Base-by-base conservation (phyloP, 2,113 vertebrate species). In the Rana temporaria region DNA sequence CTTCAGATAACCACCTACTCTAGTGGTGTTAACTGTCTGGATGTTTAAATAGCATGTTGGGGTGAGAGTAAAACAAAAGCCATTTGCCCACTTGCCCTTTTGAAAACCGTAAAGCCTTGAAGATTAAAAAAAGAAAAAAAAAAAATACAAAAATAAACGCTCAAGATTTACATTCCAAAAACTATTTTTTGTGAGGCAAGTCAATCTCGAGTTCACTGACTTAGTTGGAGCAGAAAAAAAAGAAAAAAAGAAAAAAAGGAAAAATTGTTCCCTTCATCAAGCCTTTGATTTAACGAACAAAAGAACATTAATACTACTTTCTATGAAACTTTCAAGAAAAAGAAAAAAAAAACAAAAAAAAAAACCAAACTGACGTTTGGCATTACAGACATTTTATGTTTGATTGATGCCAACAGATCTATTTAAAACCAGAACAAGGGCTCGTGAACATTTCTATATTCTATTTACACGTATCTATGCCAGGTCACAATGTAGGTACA, bases 261-360 rank as follows among this genome's bases (percentile, higher is more conserved):
- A 89, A 91, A 90, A 92, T 92, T 94, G 94, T 94, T 96, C 95
- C 95, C 95, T 96, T 97, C 94, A 95, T 96, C 92, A 94, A 91
- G 94, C 91, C 90, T 93, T 90, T 88, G 90, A 93, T 93, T 92
- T 91, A 92, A 90, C 85, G 74, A 90, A 85, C 22, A 85, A 79
- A 81, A 84, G 26, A 62, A 78, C 84, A 88, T 85, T 90, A 92
- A 90, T 90, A 93, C 90, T 88, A 95, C 92, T 93, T 42, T 90
- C 88, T 93, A 91, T 90, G 85, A 88, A 88, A 90, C 90, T 90
- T 85, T 42, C 5, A 42, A 42, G 2, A 42, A 42, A 87, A 92
- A 90, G 89, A 92, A 90, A 91, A 90, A 87, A 90, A 88, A 73
- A 91, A 90, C 87, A 90, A 88, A 73, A 72, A 4, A 85, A 84